Conservation (phyloP, 2,797 vertebrate species). For the Lycodopsis pacificus region DNA sequence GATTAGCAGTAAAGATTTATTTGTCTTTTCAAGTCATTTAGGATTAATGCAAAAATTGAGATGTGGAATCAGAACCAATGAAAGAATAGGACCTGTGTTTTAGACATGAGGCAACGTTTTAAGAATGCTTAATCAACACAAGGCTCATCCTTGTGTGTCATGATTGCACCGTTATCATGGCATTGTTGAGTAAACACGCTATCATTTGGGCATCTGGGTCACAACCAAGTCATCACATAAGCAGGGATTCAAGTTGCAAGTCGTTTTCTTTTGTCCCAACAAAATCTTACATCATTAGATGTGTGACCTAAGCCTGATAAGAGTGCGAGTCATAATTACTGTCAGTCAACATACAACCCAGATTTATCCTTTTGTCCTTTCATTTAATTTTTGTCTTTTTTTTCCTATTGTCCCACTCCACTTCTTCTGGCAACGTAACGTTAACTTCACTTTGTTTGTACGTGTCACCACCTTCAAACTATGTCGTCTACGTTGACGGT, state of each 20-base stretch:
- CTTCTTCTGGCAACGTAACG: neutral
- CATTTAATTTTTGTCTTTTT: neutral
- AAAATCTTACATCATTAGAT: conserved; percentile 42
- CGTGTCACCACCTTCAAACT: neutral
- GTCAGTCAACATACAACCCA: neutral
- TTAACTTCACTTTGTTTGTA: too few species aligned
- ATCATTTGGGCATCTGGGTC: conserved; percentile 49
- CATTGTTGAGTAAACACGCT: conserved; percentile 38
- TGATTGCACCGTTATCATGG: conserved; percentile 28
- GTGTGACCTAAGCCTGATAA: conserved; percentile 35
- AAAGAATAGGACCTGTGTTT: neutral
- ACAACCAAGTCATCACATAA: conserved; percentile 31
- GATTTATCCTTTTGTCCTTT: neutral
- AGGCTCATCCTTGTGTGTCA: conserved; percentile 21
- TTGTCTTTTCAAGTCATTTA: neutral
- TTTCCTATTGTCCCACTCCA: neutral
- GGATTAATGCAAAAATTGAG: neutral
- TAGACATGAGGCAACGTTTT: neutral
- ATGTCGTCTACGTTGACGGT: neutral
- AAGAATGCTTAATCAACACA: conserved; percentile 11
- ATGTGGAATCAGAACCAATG: neutral
- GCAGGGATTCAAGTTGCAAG: conserved; percentile 22
- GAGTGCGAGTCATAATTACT: conserved; percentile 39
- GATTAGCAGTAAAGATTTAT: neutral
- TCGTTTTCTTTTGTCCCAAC: conserved; percentile 37